Evolutionary conservation across 1,140 invertebrate species (phyloP).

Genomic region (Macrobrachium nipponense): DNA sequence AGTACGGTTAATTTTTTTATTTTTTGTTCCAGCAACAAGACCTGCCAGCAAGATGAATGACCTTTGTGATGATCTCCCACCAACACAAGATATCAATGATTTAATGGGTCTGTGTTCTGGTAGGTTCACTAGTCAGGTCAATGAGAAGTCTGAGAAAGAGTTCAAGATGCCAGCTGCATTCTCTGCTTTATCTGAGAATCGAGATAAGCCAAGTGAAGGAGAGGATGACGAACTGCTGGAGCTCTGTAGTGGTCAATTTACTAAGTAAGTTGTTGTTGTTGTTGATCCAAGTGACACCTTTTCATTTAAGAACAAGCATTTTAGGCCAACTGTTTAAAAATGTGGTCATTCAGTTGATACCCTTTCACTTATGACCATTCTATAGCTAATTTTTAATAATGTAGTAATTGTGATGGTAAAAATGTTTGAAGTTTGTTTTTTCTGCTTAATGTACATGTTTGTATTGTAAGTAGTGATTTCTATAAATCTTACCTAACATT

Average conservation of each 20-base stretch:
- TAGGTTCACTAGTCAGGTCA: slow-evolving; percentile 18
- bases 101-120: slow-evolving; percentile 54
- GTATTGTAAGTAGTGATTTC: too few species aligned
- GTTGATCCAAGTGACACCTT: not conserved
- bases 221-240: slow-evolving; percentile 40
- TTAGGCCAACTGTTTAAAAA: too few species aligned
- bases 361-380: too few species aligned
- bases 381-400: too few species aligned
- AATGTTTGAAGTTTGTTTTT: too few species aligned
- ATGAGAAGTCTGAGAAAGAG: not conserved
- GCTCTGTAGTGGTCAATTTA: slow-evolving; percentile 46
- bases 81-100: slow-evolving; percentile 49
- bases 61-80: slow-evolving; percentile 30
- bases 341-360: too few species aligned
- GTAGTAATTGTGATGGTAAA: too few species aligned
- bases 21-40: not conserved
- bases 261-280: slow-evolving; percentile 15
- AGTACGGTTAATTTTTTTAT: not conserved
- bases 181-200: not conserved
- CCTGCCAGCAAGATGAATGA: not conserved
- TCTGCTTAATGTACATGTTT: too few species aligned
- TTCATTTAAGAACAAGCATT: too few species aligned
- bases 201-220: not conserved
- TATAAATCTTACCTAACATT: too few species aligned
- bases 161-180: not conserved